A percentile compares a stretch with the other conserved stretches of the same genome.
These are phyloP conservation scores for Strigamia crassipes DNA, from an alignment of 2,888 invertebrate species.

Conservation along the genomic window DNA sequence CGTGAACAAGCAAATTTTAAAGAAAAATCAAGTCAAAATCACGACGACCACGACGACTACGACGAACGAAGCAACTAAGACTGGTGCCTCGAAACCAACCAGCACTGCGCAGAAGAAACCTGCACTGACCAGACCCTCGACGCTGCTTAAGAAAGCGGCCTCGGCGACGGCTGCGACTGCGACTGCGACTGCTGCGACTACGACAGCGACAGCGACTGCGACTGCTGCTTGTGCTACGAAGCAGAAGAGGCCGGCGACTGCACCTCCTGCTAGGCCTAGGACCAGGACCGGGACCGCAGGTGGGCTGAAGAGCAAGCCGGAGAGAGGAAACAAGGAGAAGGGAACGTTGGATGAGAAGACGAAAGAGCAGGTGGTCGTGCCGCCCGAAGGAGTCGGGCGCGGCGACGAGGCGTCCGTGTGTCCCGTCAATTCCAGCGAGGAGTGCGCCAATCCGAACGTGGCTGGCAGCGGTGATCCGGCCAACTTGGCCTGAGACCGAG, in stretches of 20 bases:
- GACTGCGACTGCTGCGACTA: not conserved
- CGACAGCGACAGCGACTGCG: not conserved
- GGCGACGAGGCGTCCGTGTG: too few species aligned
- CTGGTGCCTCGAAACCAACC: too few species aligned
- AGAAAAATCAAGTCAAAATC: too few species aligned
- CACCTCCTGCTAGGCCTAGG: not conserved
- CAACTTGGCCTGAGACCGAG: too few species aligned
- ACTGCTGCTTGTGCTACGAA: too few species aligned
- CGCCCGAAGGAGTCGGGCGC: too few species aligned
- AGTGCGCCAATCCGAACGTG: too few species aligned
- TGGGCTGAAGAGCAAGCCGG: not conserved
- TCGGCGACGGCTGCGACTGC: not conserved
- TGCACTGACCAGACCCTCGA: too few species aligned
- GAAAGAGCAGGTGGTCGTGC: too few species aligned
- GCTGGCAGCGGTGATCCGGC: too few species aligned
- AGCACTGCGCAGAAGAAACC: too few species aligned
- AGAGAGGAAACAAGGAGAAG: conserved; percentile 43
- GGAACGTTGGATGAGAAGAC: conserved; percentile 47
- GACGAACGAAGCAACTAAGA: not conserved
- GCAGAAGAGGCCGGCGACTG: not conserved
- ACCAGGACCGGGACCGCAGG: not conserved
- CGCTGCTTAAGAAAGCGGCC: not conserved
- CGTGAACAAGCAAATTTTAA: not conserved
- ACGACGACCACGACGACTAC: not conserved
- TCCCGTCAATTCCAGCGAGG: too few species aligned